phyloP scores from a whole-genome alignment of 2,113 vertebrate genomes.

The Rhombomys opimus region DNA sequence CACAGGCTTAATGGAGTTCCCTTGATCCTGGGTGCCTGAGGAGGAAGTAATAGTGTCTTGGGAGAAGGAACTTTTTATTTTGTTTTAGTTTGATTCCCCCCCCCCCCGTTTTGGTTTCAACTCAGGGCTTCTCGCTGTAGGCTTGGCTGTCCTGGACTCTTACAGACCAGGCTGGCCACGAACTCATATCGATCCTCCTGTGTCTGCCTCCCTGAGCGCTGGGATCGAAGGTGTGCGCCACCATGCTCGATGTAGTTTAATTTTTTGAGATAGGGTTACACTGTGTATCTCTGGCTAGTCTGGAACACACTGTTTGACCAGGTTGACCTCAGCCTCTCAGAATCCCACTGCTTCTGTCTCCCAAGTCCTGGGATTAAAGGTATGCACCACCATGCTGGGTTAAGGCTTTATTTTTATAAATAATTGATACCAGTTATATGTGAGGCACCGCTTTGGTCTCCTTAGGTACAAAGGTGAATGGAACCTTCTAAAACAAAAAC shows the following conservation, averaged over 20 bases:
- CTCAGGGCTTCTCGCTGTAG: too few species aligned
- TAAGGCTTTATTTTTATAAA: slow-evolving; percentile 1
- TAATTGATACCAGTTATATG: background rate
- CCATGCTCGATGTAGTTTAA: background rate
- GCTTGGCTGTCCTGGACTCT: too few species aligned
- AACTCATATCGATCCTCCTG: too few species aligned
- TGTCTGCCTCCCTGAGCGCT: too few species aligned
- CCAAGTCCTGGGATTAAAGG: background rate
- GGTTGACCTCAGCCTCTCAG: background rate
- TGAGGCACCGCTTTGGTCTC: background rate
- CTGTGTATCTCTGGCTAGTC: background rate
- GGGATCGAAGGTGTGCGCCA: too few species aligned
- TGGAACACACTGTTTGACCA: background rate
- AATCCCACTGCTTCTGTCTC: background rate
- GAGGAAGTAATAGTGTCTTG: background rate
- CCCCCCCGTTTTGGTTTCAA: too few species aligned
- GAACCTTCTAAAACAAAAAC: background rate
- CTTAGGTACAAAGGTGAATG: slow-evolving; percentile 16
- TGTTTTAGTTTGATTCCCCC: background rate
- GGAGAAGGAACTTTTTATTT: slow-evolving; percentile 14
- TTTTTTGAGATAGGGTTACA: background rate
- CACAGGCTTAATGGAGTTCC: background rate
- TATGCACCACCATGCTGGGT: background rate
- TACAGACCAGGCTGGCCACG: too few species aligned
- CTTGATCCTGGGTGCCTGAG: background rate